Percentiles rank a stretch among this genome's conserved stretches.
Conservation (phyloP, 2,888 invertebrate genomes). For the Drosophila subsilvestris region DNA sequence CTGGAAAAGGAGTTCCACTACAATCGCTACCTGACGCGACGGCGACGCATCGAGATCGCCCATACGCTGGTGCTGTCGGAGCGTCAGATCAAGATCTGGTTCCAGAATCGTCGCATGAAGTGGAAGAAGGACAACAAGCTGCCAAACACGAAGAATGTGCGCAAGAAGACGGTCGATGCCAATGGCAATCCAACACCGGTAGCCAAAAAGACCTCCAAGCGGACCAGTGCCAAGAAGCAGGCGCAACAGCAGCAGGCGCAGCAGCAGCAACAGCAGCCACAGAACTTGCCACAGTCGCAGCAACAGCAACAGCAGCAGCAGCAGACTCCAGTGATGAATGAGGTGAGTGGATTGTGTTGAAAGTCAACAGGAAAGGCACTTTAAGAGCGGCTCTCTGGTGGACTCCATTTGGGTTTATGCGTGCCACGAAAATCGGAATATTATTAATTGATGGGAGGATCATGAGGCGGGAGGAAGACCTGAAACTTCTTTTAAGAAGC, state of each 20-base stretch:
- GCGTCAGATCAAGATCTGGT: constrained; percentile 95
- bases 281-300: constrained; percentile 56
- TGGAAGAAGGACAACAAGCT: constrained; percentile 90
- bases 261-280: constrained; percentile 50
- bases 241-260: constrained; percentile 65
- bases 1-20: constrained; percentile 99
- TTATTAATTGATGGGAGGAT: not conserved
- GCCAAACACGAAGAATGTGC: constrained; percentile 87
- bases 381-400: constrained; percentile 14
- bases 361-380: constrained; percentile 53
- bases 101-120: constrained; percentile 93
- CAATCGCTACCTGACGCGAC: constrained; percentile 97
- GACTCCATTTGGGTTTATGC: not conserved
- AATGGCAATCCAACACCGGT: constrained; percentile 83
- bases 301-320: constrained; percentile 60
- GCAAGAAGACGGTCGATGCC: constrained; percentile 86
- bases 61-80: constrained; percentile 97
- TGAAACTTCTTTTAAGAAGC: no score
- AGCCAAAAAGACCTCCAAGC: constrained; percentile 82
- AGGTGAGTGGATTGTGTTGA: constrained; percentile 77
- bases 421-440: not conserved
- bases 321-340: constrained; percentile 82
- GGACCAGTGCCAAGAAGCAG: constrained; percentile 77
- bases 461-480: no score
- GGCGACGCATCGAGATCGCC: constrained; percentile 98